These are phyloP conservation scores for Lasioglossum morio DNA, from an alignment of 2,888 invertebrate species.

Conservation along the genomic window DNA sequence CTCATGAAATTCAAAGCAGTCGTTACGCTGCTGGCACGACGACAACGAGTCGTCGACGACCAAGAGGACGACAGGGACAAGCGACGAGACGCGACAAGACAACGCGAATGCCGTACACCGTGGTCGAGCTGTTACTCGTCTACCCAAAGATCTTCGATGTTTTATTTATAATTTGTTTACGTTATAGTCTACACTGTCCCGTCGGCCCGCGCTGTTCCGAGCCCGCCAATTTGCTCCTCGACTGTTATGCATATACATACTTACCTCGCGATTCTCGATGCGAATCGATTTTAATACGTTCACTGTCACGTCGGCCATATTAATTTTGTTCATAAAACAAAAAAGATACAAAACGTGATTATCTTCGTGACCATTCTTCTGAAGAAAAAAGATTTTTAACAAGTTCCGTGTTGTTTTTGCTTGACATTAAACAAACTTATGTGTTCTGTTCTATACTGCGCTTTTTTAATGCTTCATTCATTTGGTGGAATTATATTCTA, in stretches of 20 bases:
- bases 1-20: conserved; percentile 84
- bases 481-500: too few relatives aligned
- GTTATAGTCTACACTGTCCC: conserved; percentile 70
- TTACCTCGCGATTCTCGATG: not conserved
- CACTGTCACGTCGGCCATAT: too few relatives aligned
- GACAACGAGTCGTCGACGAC: conserved; percentile 66
- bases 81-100: conserved; percentile 29
- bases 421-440: too few relatives aligned
- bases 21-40: conserved; percentile 79
- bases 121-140: conserved; percentile 36
- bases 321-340: too few relatives aligned
- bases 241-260: not conserved
- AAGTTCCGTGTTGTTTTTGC: too few relatives aligned
- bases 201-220: not conserved
- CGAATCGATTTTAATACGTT: not conserved
- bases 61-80: conserved; percentile 40
- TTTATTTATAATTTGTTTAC: conserved; percentile 82
- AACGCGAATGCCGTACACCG: conserved; percentile 42
- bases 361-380: too few relatives aligned
- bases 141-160: conserved; percentile 75
- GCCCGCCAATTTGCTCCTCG: not conserved
- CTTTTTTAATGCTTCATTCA: too few relatives aligned
- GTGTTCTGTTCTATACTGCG: too few relatives aligned
- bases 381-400: too few relatives aligned
- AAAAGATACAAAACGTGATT: too few relatives aligned